These are phyloP conservation scores for Pangasius larnaudii DNA, from an alignment of 2,797 vertebrate genomes.

Conservation along the genomic window DNA sequence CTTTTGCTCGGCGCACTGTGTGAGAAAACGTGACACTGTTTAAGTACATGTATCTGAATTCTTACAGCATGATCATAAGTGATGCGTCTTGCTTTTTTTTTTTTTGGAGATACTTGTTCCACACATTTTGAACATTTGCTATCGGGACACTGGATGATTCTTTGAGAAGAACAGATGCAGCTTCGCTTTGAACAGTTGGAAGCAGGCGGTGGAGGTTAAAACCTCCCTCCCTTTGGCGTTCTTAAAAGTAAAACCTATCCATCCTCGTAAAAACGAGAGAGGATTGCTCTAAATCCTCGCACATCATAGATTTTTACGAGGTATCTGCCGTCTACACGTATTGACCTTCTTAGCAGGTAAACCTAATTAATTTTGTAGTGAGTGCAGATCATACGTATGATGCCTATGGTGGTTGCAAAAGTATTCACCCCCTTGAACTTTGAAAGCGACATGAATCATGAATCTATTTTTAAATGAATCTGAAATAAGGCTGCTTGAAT, in stretches of 20 bases:
- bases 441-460: background rate
- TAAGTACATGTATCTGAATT: background rate
- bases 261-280: background rate
- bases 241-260: background rate
- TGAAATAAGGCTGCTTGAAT: background rate
- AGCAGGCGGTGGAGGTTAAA: conserved; percentile 29
- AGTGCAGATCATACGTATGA: background rate
- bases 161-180: conserved; percentile 11
- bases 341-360: too few species aligned
- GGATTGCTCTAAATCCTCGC: background rate
- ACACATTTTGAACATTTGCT: conserved; percentile 11
- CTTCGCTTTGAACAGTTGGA: conserved; percentile 16
- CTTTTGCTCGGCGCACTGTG: too few species aligned
- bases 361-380: too few species aligned
- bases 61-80: background rate
- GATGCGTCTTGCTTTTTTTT: background rate
- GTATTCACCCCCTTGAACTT: background rate
- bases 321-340: too few species aligned
- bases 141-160: background rate
- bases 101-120: background rate
- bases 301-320: background rate
- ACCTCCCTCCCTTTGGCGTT: background rate
- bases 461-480: background rate
- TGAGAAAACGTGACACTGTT: background rate
- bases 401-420: background rate